Evolutionary conservation across 2,888 invertebrate genomes (phyloP).

Genomic region (Tenthredo scrophulariae): DNA sequence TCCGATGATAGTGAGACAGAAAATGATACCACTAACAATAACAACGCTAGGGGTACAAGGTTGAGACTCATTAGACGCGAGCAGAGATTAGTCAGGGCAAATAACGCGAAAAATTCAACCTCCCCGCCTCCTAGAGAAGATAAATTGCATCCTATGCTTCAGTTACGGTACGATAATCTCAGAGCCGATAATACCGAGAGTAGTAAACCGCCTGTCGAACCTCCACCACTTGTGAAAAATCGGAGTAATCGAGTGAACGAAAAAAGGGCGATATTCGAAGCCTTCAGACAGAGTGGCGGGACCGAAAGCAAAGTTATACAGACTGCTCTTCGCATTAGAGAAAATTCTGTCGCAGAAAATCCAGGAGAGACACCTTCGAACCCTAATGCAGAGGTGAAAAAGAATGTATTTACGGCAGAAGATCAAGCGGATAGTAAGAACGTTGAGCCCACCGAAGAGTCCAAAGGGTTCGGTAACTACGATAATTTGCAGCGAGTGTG

Average conservation of each 20-base stretch:
- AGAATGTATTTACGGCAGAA: slow-evolving; percentile 71
- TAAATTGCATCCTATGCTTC: slow-evolving; percentile 63
- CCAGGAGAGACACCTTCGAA: slow-evolving; percentile 53
- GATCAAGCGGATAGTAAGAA: slow-evolving; percentile 66
- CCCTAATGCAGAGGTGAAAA: slow-evolving; percentile 26
- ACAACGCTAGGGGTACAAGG: slow-evolving; percentile 63
- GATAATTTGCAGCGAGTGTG: slow-evolving; percentile 80
- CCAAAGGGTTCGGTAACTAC: slow-evolving; percentile 82
- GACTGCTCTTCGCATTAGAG: slow-evolving; percentile 71
- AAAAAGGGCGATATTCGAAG: slow-evolving; percentile 70
- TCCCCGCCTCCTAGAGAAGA: slow-evolving; percentile 64
- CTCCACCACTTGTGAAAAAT: slow-evolving; percentile 56
- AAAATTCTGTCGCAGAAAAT: slow-evolving; percentile 67
- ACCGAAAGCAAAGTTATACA: slow-evolving; percentile 72
- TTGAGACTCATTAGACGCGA: slow-evolving; percentile 65
- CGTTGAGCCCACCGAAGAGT: slow-evolving; percentile 69
- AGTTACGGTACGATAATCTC: slow-evolving; percentile 71
- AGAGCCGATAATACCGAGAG: slow-evolving; percentile 63
- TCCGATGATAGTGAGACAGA: slow-evolving; percentile 77
- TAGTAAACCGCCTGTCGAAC: slow-evolving; percentile 52
- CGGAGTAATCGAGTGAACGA: slow-evolving; percentile 65
- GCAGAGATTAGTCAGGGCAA: slow-evolving; percentile 68
- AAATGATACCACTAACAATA: slow-evolving; percentile 56
- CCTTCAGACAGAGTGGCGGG: slow-evolving; percentile 70
- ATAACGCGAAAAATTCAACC: slow-evolving; percentile 71